phyloP scores from a whole-genome alignment of 2,113 vertebrate species.

The Xiphophorus maculatus region DNA sequence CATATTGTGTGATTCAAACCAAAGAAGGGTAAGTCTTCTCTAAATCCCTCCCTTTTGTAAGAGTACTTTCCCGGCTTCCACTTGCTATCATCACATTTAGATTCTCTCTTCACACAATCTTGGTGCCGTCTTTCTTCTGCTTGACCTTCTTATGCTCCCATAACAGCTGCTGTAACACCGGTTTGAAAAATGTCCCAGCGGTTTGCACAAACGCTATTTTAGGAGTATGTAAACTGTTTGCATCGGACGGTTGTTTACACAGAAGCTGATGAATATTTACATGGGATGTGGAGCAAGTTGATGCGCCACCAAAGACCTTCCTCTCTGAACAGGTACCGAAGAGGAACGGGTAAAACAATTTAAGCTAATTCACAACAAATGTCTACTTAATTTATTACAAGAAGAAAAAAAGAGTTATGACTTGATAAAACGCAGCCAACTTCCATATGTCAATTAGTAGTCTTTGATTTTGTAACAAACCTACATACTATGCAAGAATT shows the following conservation, averaged over 20 bases:
- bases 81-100: slow-evolving; percentile 1
- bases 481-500: neutral
- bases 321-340: neutral
- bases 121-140: neutral
- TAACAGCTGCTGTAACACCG: neutral
- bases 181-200: neutral
- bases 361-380: neutral
- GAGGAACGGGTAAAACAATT: neutral
- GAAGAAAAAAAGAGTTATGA: neutral
- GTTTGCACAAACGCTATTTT: neutral
- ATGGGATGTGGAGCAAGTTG: neutral
- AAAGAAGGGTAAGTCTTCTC: slow-evolving; percentile 59
- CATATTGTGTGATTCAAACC: slow-evolving; percentile 48
- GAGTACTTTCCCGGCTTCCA: slow-evolving; percentile 42
- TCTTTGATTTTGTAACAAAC: too few relatives aligned
- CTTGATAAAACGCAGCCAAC: neutral
- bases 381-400: too few relatives aligned
- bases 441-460: too few relatives aligned
- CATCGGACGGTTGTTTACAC: neutral
- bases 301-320: neutral
- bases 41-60: slow-evolving; percentile 47
- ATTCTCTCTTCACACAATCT: neutral
- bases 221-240: neutral
- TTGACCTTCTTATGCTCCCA: neutral
- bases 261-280: neutral